Evolutionary conservation across 2,888 invertebrate genomes (phyloP), one percentile per base, ranked within the genome.

Genomic region (Nemoura dubitans): DNA sequence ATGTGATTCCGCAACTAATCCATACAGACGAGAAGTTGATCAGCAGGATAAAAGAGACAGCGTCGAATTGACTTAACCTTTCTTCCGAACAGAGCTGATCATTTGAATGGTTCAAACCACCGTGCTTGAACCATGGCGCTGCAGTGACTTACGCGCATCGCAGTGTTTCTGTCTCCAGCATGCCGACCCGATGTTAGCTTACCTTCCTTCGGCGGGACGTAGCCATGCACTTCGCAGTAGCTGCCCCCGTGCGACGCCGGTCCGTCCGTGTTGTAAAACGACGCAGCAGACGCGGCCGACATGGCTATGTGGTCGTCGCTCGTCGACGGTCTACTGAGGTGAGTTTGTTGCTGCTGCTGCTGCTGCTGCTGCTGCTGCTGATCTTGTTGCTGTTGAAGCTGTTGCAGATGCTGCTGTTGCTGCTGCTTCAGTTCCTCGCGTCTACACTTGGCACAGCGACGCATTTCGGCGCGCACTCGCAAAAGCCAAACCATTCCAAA

Each of bases 401-500:
- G 87, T 26, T 83, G 87, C 59, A 89, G 89, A 25, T 91, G 90
- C 25, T 90, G 91, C 87, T 90, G 91, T 88, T 89, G 91, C 87
- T 89, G 90, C 88, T 90, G 91, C 88, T 89, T 90, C 90, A 90
- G 90, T 89, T 90, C 92, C 90, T 93, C 94, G 89, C 93, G 93
- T 89, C 94, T 93, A 92, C 95, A 95, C 90, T 95, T 95, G 87
- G 95, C 94, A 92, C 95, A 95, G 89, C 95, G 94, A 91, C 95
- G 95, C 92, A 96, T 94, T 91, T 96, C 96, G 90, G 95, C 95
- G 92, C 96, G 95, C 92, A 96, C 95, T 90, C 96, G 95, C 91
- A 96, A 92, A 92, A 96, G 93, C 96, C 96, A 96, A 92, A 96
- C 96, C 94, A 96, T 95, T 92, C 96, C 96, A 93, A 96, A 96